Evolutionary conservation across 2,888 invertebrate species (phyloP), one percentile per base, ranked within the genome.

Genomic region (Noctua janthina): DNA sequence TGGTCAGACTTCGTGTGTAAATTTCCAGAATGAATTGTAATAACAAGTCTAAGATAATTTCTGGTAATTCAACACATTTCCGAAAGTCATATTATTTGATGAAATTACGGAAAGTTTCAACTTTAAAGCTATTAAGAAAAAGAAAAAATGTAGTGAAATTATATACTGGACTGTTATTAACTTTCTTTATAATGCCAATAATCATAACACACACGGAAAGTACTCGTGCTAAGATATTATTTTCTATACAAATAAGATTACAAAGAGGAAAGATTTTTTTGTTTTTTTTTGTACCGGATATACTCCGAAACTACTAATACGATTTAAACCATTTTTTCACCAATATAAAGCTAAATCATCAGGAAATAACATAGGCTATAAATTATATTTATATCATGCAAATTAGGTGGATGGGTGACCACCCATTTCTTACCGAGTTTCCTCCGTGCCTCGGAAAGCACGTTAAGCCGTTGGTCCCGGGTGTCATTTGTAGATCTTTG

Each of bases 101-200:
- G 64, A 76, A 73, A 66, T 46, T 69, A 64, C n/a, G 66, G 76
- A 87, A 86, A 85, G 67, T 82, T 76, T 68, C 10, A 62, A 69
- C 39, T 23, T 10, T 73, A 49, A 80, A 35, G 13, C 23, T 69
- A 71, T 13, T 56, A 71, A 78, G 39, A 68, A 82, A 77, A 71
- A 78, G 39, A 68, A 82, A 77, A 84, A 71, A 64, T 51, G 3
- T 35, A 11, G 67, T 23, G 15, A 70, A 76, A 87, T 84, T 79
- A 78, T 72, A 17, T 73, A 69, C 67, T 49, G 59, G 39, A 2
- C 43, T 23, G 20, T 46, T 17, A 79, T 89, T 83, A 85, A 75
- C 59, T 85, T 89, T 87, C 85, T 67, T 69, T 51, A 43, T 80
- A 89, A 87, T 83, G 70, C 11, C 79, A 85, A 83, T 89, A 88